Base-by-base conservation (phyloP, 2,797 vertebrate species). In the Alauda arvensis region DNA sequence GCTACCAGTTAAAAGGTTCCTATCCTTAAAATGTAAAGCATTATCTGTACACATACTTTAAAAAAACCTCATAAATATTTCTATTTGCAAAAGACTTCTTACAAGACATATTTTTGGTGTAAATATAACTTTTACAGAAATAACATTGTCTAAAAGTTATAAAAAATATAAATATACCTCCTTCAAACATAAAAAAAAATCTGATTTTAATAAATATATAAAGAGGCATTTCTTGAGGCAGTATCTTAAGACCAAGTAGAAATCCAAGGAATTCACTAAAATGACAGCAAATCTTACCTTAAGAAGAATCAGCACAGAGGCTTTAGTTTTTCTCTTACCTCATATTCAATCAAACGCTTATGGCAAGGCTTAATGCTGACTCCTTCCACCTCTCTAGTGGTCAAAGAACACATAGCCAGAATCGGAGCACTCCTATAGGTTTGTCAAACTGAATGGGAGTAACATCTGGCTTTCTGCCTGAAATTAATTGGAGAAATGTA, bases 401-500 rank as follows among this genome's bases (percentile, higher is more conserved):
- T 59, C 10, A 67, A 81, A 77, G 76, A 77, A 65, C 68, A 80
- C 3, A 61, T 5, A 61, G 7, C 5, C 14, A 40, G 46, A 76
- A 46, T 24, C 77, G 39, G 74, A 87, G 62, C 28, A 4, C 85
- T 87, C n/a, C 21, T 55, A 62, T 74, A 70, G 84, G 74, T 68
- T 65, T 85, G 49, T 49, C 68, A 88, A 87, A 81, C 52, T 26
- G 60, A 88, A 92, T 17, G 87, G 70, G 63, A 91, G 69, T 43
- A 92, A 93, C 74, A 63, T 85, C 77, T 94, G 94, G 92, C 91
- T 78, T 77, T 60, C 69, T 92, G 91, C 93, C 93, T 65, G 88
- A 95, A 91, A 88, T 92, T 93, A 93, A 94, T 90, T 91, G 91
- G 10, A 85, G 79, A 93, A 93, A 78, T 83, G 78, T 91, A 93